Conservation (phyloP, 2,888 invertebrate species). For the Athalia circularis region DNA sequence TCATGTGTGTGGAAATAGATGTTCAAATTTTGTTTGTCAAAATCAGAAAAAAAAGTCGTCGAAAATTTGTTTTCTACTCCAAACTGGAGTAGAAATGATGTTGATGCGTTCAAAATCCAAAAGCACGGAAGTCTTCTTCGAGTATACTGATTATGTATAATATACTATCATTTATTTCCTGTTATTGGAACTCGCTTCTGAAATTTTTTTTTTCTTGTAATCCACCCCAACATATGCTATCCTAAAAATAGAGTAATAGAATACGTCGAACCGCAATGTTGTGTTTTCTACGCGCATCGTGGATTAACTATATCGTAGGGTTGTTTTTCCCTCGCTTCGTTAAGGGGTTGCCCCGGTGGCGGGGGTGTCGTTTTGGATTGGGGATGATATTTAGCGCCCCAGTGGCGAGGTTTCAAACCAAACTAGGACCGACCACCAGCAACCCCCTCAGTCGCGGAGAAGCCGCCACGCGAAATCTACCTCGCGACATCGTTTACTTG, state of each 20-base stretch:
- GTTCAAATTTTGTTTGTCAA: neutral
- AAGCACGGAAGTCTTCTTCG: too few species aligned
- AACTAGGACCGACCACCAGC: conserved; percentile 60
- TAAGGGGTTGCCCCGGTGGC: conserved; percentile 30
- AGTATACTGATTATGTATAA: too few species aligned
- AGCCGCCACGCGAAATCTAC: conserved; percentile 63
- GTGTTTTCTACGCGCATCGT: too few species aligned
- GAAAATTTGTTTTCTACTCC: neutral
- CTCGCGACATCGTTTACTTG: conserved; percentile 47
- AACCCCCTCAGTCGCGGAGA: conserved; percentile 67
- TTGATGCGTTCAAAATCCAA: neutral
- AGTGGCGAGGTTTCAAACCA: conserved; percentile 65
- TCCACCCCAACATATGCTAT: too few species aligned
- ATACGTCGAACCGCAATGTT: too few species aligned
- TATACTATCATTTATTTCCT: too few species aligned
- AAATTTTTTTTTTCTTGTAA: too few species aligned
- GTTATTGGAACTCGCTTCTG: too few species aligned
- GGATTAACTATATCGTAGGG: neutral
- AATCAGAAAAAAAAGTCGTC: neutral
- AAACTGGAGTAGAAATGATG: neutral
- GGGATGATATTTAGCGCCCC: conserved; percentile 58
- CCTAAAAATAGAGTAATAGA: too few species aligned
- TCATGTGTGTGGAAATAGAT: neutral
- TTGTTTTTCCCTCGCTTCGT: conserved; percentile 33
- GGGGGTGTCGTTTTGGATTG: conserved; percentile 51